Evolutionary conservation across 1,140 invertebrate genomes (phyloP), one percentile per base, ranked within the genome.

Genomic region (Amyelois transitella): DNA sequence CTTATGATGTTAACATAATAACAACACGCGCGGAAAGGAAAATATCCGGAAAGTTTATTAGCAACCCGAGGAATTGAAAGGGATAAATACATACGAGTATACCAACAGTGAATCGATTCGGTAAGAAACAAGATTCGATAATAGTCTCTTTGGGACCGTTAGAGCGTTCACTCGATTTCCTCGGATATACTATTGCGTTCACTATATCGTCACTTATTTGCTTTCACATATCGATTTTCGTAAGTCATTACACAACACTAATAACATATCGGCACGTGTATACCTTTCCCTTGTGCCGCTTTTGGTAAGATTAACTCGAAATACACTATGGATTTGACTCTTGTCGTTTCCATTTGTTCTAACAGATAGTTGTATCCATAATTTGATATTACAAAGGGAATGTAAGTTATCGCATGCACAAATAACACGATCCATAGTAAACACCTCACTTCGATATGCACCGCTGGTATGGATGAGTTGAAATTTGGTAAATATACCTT

Each of bases 391-490:
- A 12, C 6, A 48, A 48, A 21, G 12, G 14, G 17, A 12, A 43
- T 38, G 38, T 21, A 44, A 53, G 14, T 19, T 18, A 52, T 28
- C 20, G 53, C 49, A 51, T 53, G 50, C 48, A 61, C 47, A 55
- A 43, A 58, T 51, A 6, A 55, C 58, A 60, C 60, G 28, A 10
- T 32, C 50, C 51, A 54, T 43, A 53, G 52, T 58, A 51, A 43
- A 68, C 60, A 79, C 71, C 74, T 66, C 69, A 75, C 66, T 67
- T 65, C 75, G 82, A 86, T 86, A 88, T 88, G 82, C 85, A 88
- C 85, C 85, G 75, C 85, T 88, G 85, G 85, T 86, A 84, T 85
- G 85, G 85, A 86, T 72, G 85, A 77, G 79, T 83, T 84, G 53
- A 53, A 62, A 69, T 70, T 69, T 19, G 75, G 81, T 82, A 82